Conservation (phyloP, 2,888 invertebrate species). For the Synanthedon myopaeformis region DNA sequence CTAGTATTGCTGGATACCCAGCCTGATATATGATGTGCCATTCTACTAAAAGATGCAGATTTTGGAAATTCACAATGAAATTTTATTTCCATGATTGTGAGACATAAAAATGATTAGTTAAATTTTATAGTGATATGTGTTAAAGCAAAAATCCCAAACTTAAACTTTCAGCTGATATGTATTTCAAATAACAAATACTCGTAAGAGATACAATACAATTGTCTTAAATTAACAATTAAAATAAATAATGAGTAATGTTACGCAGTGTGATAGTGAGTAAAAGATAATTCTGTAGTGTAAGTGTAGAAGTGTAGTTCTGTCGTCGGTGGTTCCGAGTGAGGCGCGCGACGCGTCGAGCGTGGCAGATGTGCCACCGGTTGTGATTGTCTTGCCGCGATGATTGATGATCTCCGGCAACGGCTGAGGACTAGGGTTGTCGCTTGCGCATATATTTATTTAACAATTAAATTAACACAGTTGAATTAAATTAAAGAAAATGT, state of each 20-base stretch:
- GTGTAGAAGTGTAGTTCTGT: neutral
- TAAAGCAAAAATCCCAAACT: too few species aligned
- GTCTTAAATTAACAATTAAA: neutral
- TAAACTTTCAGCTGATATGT: too few species aligned
- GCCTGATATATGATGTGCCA: too few species aligned
- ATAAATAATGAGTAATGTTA: neutral
- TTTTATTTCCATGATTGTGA: too few species aligned
- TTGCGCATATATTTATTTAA: neutral
- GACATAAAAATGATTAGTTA: too few species aligned
- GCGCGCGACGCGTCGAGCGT: constrained; percentile 12
- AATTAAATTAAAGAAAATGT: neutral
- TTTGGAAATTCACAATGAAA: too few species aligned
- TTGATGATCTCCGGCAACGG: constrained; percentile 65
- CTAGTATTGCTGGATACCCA: too few species aligned
- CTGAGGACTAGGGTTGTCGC: constrained; percentile 38
- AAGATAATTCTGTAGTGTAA: neutral
- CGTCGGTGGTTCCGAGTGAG: constrained; percentile 7
- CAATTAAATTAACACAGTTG: neutral
- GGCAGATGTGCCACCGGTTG: constrained; percentile 70
- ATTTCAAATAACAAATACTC: too few species aligned
- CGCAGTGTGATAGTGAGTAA: neutral
- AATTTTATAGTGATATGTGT: too few species aligned
- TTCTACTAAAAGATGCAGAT: too few species aligned
- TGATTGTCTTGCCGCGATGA: constrained; percentile 70
- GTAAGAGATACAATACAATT: too few species aligned